Evolutionary conservation across 2,888 invertebrate species (phyloP).

Genomic region (Diaperis boleti): DNA sequence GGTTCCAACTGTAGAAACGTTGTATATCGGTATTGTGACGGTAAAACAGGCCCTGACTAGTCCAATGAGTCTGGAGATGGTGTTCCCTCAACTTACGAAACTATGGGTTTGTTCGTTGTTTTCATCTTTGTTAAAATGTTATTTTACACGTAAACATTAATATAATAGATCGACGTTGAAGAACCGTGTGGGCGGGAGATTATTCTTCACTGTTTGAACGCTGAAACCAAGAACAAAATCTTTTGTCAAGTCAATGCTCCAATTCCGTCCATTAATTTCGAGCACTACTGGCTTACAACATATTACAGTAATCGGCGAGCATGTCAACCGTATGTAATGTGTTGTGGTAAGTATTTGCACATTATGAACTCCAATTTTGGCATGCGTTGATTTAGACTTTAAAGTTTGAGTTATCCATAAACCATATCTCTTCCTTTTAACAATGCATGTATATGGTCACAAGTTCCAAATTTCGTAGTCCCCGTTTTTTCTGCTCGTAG

Average conservation of each 20-base stretch:
- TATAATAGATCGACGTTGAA: conserved; percentile 18
- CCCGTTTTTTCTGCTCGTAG: too few species aligned
- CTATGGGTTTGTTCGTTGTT: conserved; percentile 24
- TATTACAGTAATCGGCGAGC: conserved; percentile 19
- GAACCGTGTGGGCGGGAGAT: conserved; percentile 12
- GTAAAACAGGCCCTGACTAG: background rate
- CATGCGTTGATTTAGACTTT: too few species aligned
- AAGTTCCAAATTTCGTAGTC: too few species aligned
- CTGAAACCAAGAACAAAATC: conserved; percentile 12
- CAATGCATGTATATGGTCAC: too few species aligned
- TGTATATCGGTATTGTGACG: conserved; percentile 17
- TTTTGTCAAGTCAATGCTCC: conserved; percentile 26
- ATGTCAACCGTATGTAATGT: conserved; percentile 21
- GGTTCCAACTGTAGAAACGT: conserved; percentile 9
- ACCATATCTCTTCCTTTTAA: too few species aligned
- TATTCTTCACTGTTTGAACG: conserved; percentile 15
- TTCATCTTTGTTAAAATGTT: background rate
- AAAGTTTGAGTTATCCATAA: too few species aligned
- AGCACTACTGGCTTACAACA: conserved; percentile 15
- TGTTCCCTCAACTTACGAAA: conserved; percentile 8
- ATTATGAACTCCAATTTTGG: too few species aligned
- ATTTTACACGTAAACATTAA: background rate
- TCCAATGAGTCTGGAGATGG: background rate
- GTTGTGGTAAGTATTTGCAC: conserved; percentile 23
- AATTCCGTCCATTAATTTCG: conserved; percentile 8